These are phyloP conservation scores for Yasuhikotakia modesta DNA, from an alignment of 2,797 vertebrate species.

Conservation along the genomic window DNA sequence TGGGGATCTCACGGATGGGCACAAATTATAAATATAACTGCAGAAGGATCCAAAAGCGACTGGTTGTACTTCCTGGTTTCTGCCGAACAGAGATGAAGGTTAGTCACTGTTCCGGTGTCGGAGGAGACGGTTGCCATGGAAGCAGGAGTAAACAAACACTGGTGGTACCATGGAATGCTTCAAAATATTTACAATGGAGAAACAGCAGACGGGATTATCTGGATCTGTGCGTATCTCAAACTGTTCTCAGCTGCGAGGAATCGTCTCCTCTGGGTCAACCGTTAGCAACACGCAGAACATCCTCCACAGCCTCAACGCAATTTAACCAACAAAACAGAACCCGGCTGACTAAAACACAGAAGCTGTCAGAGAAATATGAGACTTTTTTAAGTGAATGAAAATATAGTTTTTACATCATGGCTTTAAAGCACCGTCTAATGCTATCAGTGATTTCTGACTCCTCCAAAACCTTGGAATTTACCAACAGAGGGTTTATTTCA, in stretches of 20 bases:
- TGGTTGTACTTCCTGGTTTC: slow-evolving; percentile 4
- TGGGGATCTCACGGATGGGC: not conserved
- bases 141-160: slow-evolving; percentile 87
- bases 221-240: slow-evolving; percentile 64
- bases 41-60: slow-evolving; percentile 62
- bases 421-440: not conserved
- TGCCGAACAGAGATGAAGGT: slow-evolving; percentile 68
- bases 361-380: not conserved
- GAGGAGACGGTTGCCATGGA: slow-evolving; percentile 81
- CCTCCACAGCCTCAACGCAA: not conserved
- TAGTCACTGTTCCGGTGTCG: slow-evolving; percentile 73
- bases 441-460: not conserved
- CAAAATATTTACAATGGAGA: slow-evolving; percentile 89
- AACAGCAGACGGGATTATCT: slow-evolving; percentile 65
- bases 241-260: slow-evolving; percentile 60
- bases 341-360: not conserved
- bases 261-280: slow-evolving; percentile 39
- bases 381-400: not conserved
- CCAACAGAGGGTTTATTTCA: not conserved
- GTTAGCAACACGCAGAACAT: slow-evolving; percentile 25
- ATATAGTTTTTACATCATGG: not conserved
- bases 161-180: slow-evolving; percentile 86
- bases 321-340: slow-evolving; percentile 6
- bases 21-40: slow-evolving; percentile 40
- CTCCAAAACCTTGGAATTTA: not conserved